Percentiles rank a stretch among this genome's conserved stretches.
Conservation (phyloP, 2,797 vertebrate species). For the Xyrichtys novacula region DNA sequence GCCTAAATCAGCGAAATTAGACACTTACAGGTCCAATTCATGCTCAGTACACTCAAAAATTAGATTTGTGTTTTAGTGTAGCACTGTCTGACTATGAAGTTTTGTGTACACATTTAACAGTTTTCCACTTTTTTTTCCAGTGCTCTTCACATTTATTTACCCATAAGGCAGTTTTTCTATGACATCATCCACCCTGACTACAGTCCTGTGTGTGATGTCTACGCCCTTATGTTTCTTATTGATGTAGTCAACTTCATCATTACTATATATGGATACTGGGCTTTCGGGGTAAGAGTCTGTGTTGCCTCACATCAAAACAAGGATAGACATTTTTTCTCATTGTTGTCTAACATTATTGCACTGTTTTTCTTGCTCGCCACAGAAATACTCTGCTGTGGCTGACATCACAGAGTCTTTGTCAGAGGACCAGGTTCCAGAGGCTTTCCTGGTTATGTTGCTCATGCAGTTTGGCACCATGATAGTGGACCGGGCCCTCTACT, state of each 20-base stretch:
- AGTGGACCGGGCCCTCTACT: conserved; percentile 86
- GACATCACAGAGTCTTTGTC: conserved; percentile 86
- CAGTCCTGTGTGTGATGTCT: conserved; percentile 84
- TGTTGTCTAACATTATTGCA: not conserved
- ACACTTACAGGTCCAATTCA: not conserved
- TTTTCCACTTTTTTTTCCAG: conserved; percentile 59
- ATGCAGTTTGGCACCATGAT: conserved; percentile 88
- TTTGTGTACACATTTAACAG: not conserved
- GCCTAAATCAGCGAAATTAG: not conserved
- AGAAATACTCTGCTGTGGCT: conserved; percentile 83
- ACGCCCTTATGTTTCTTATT: conserved; percentile 84
- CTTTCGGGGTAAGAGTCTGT: conserved; percentile 82
- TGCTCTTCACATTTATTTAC: conserved; percentile 83
- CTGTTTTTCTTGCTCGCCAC: conserved; percentile 8
- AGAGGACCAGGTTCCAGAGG: conserved; percentile 87
- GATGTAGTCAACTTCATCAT: conserved; percentile 86
- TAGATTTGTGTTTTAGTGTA: no score
- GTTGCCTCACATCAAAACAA: not conserved
- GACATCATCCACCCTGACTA: conserved; percentile 89
- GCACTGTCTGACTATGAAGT: not conserved
- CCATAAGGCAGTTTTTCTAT: conserved; percentile 87
- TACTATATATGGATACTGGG: conserved; percentile 86
- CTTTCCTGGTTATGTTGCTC: conserved; percentile 87
- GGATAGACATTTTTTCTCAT: not conserved
- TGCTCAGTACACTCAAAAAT: not conserved